A percentile compares a stretch with the other conserved stretches of the same genome.
These are phyloP conservation scores for Junonia oenone DNA, from an alignment of 2,888 invertebrate species.

Conservation along the genomic window DNA sequence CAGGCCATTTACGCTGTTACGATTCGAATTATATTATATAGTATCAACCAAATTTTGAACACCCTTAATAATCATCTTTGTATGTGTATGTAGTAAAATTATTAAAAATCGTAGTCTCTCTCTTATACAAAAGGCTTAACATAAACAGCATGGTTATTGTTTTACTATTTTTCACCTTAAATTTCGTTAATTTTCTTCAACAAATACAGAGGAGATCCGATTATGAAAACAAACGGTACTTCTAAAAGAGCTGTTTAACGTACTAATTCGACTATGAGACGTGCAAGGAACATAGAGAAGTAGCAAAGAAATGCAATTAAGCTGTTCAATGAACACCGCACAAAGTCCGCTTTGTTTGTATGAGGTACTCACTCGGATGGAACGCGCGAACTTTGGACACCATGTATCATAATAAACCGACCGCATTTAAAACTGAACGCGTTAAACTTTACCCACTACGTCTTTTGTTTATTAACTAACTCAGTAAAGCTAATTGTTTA, in stretches of 20 bases:
- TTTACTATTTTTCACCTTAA: not conserved
- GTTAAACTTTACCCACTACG: not conserved
- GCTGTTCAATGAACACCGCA: conserved; percentile 65
- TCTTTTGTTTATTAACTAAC: conserved; percentile 4
- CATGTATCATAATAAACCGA: conserved; percentile 31
- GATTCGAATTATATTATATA: conserved; percentile 8
- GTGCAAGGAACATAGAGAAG: conserved; percentile 43
- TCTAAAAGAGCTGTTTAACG: conserved; percentile 35
- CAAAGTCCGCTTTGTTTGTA: conserved; percentile 63
- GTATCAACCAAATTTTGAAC: not conserved
- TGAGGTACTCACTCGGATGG: conserved; percentile 48
- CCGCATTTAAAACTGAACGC: conserved; percentile 12
- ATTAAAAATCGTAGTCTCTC: too few relatives aligned
- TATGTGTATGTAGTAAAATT: not conserved
- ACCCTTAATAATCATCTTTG: not conserved
- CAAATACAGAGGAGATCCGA: not conserved
- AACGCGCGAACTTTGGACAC: conserved; percentile 44
- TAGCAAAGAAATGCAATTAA: conserved; percentile 68
- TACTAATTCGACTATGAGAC: conserved; percentile 54
- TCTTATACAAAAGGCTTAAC: too few relatives aligned
- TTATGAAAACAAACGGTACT: conserved; percentile 12
- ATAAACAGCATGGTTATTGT: not conserved
- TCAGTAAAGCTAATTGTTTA: conserved; percentile 41
- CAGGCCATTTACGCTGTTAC: conserved; percentile 18
- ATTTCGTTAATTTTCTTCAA: not conserved